These are phyloP conservation scores for Pseudomugil tenellus DNA, from an alignment of 2,797 vertebrate genomes.

Conservation along the genomic window DNA sequence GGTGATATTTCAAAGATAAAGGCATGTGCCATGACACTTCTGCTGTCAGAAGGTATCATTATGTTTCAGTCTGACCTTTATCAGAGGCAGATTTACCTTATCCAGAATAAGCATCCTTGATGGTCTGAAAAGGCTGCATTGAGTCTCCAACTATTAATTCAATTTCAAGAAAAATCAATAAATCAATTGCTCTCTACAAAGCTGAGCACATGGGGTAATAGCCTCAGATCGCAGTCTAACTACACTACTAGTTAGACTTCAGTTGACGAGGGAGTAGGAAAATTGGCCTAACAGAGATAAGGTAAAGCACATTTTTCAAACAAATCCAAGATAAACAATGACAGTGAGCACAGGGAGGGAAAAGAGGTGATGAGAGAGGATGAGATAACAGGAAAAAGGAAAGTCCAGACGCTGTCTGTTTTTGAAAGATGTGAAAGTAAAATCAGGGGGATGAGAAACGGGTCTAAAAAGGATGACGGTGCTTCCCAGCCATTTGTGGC, in stretches of 20 bases:
- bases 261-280: not conserved
- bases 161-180: not conserved
- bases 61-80: constrained; percentile 34
- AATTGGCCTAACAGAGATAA: not conserved
- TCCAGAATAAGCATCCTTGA: not conserved
- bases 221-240: not conserved
- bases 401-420: constrained; percentile 27
- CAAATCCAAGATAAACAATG: constrained; percentile 19
- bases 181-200: not conserved
- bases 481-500: constrained; percentile 34
- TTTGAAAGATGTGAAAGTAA: constrained; percentile 33
- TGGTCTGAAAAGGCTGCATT: not conserved
- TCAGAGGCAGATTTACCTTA: not conserved
- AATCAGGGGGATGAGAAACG: constrained; percentile 39
- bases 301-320: not conserved
- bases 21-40: not conserved
- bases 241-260: not conserved
- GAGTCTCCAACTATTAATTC: not conserved
- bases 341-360: constrained; percentile 5
- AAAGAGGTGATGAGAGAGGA: constrained; percentile 1
- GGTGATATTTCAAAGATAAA: constrained; percentile 7
- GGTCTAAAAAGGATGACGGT: constrained; percentile 38
- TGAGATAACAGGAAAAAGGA: constrained; percentile 4
- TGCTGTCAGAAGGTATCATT: constrained; percentile 29
- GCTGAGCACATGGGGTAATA: not conserved